These are phyloP conservation scores for Psittacula echo DNA, from an alignment of 2,797 vertebrate species.

Conservation along the genomic window DNA sequence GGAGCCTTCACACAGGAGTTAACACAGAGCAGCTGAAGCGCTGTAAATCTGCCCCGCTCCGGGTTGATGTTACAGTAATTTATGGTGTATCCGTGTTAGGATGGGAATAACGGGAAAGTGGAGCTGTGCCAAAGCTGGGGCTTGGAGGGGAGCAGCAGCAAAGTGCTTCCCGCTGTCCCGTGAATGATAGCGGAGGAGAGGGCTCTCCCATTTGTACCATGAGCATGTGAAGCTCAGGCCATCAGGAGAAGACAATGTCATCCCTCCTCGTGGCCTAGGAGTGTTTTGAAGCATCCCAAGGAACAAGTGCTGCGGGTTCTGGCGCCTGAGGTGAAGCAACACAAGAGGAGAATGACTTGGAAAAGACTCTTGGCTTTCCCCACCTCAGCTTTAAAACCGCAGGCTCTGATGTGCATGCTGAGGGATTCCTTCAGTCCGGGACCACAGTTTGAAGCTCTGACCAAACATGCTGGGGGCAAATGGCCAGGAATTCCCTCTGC, in stretches of 20 bases:
- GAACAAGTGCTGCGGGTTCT: conserved; percentile 17
- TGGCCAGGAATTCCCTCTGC: not conserved
- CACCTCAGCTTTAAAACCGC: not conserved
- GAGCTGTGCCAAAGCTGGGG: not conserved
- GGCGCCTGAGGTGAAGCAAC: not conserved
- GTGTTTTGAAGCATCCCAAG: conserved; percentile 27
- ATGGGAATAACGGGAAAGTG: rapidly evolving
- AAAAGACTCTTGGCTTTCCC: not conserved
- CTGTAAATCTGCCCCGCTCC: not conserved
- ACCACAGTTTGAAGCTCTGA: not conserved
- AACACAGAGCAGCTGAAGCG: not conserved
- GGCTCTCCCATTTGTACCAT: not conserved
- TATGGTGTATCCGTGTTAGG: not conserved
- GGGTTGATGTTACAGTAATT: not conserved
- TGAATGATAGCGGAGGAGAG: not conserved
- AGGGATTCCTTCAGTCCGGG: not conserved
- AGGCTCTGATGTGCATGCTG: not conserved
- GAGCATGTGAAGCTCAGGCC: not conserved
- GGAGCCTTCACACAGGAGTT: not conserved
- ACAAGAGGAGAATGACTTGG: not conserved
- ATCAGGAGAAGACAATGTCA: not conserved
- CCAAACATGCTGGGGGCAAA: not conserved
- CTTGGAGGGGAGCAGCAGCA: not conserved
- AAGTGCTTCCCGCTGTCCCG: not conserved
- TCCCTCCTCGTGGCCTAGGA: not conserved